Base-by-base conservation (phyloP, 2,113 vertebrate species). In the Uria lomvia region DNA sequence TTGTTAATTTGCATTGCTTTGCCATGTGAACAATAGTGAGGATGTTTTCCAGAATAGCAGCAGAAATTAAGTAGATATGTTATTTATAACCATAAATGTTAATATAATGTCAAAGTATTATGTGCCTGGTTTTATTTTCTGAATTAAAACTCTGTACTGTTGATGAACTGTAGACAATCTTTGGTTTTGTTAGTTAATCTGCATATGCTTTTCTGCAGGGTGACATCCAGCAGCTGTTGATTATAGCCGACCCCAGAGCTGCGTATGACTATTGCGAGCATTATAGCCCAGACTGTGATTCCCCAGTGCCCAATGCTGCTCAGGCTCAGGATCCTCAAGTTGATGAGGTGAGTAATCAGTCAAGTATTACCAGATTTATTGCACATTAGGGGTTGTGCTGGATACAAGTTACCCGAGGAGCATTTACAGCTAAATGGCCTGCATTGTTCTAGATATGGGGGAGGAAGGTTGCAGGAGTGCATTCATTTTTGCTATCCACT, bases 211-310 rank as follows among this genome's bases (percentile, higher is more conserved):
- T 95, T 88, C 91, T 97, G 32, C 98, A 99, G 99, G 99, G 99
- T 19, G 99, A 99, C 95, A 99, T 99, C 97, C 99, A 99, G 96
- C 99, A 99, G 91, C 97, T 99, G 78, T 93, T 99, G 97, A 99
- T 99, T 75, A 97, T 98, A 62, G 97, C 97, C 18, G 99, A 99
- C 96, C 98, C 99, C 63, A 99, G 99, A 97, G 99, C 99, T 59
- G 99, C 99, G 0, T 99, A 99, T 73, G 99, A 99, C 97, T 99
- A 99, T 98, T 99, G 99, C 97, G 99, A 99, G 96, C 99, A 99
- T 95, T 99, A 99, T 87, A 99, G 98, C 96, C 99, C 99, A 5
- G 99, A 99, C 98, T 99, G 99, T 97, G 98, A 99, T 91, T 98
- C 98, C 34, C 98, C 99, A 23, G 98, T 98, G 60, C 96, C 98